Evolutionary conservation across 2,797 vertebrate species (phyloP), one percentile per base, ranked within the genome.

Genomic region (Rhinogobio ventralis): DNA sequence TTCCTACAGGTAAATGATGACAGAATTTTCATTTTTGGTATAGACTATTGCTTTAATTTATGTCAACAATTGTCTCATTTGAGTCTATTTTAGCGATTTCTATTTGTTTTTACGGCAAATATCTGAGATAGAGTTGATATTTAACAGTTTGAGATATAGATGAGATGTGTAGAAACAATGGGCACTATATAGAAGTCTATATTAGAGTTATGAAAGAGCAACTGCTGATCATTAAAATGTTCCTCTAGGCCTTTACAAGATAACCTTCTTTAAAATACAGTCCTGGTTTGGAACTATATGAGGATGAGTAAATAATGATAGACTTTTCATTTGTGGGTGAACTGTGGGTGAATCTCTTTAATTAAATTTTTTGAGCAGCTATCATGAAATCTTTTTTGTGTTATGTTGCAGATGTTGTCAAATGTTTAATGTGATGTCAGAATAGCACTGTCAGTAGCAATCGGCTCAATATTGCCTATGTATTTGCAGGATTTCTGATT

Each of bases 401-500:
- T 7, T 51, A 46, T 57, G 2, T 42, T 36, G 7, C 19, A 46
- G 36, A 62, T 28, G 11, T 25, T 57, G 6, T 72, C 10, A 57
- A 49, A 69, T 68, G 23, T 77, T 14, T 30, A 8, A 78, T 28
- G 51, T 69, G 14, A 45, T 71, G n/a, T 45, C 6, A 57, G 51
- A 55, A 60, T 23, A 19, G 25, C 57, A 39, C 13, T 73, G 28
- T 81, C 51, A 60, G 2, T 60, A n/a, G 25, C 5, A 81, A 45
- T 39, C 6, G 14, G 19, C 39, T 82, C 10, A 82, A 62, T 72
- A 45, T 81, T 49, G 30, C 62, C 33, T 46, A 20, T 71, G 51
- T 15, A 60, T 81, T 46, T 75, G 80, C 14, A 64, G 42, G 20
- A 49, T 74, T 49, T 77, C 28, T 57, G 60, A 46, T 55, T 33